Evolutionary conservation across 2,797 vertebrate genomes (phyloP).

Genomic region (Falco biarmicus): DNA sequence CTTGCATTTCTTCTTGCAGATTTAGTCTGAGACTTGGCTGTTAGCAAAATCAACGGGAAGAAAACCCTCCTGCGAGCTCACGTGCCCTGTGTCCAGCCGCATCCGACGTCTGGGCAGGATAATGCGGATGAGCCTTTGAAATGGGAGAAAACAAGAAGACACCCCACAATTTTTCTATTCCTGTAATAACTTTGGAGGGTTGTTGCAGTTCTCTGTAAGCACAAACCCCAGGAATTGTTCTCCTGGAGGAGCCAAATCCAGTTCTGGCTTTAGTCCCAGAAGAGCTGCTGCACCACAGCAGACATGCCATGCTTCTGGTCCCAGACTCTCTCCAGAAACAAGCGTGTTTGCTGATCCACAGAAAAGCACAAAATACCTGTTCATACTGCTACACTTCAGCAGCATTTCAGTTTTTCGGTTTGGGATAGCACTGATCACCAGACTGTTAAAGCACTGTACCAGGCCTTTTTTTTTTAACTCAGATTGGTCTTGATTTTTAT

Average conservation of each 20-base stretch:
- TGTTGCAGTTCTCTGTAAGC: background rate
- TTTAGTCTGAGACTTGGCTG: background rate
- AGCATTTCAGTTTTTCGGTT: background rate
- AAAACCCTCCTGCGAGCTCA: background rate
- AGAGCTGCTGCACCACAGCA: background rate
- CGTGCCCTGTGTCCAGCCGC: background rate
- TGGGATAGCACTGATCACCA: background rate
- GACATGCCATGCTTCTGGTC: background rate
- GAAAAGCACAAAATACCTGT: background rate
- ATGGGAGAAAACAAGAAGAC: background rate
- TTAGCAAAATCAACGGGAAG: background rate
- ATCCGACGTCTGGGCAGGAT: background rate
- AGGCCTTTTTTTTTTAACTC: background rate
- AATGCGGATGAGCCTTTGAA: background rate
- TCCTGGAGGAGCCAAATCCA: background rate
- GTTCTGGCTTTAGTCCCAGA: background rate
- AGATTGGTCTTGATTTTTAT: background rate
- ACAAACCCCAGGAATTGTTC: background rate
- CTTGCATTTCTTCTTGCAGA: background rate
- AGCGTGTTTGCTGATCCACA: background rate
- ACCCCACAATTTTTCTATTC: background rate
- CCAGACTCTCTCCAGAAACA: background rate
- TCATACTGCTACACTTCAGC: background rate
- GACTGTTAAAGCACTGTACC: background rate
- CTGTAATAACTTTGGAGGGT: background rate